Conservation (phyloP, 2,113 vertebrate species). For the Amia ocellicauda region DNA sequence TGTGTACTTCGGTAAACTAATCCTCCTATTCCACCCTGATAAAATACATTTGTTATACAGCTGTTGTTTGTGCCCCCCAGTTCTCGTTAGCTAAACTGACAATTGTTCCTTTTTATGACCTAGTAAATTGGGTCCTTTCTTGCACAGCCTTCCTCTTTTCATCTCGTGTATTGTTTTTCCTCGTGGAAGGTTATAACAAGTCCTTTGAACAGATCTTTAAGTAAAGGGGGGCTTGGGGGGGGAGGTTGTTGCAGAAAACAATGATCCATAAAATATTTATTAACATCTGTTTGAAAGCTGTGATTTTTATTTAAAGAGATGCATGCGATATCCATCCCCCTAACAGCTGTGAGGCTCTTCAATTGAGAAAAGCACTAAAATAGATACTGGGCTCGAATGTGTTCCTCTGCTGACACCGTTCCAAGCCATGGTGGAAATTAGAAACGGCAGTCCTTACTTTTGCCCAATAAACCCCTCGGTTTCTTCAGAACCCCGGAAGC, state of each 20-base stretch:
- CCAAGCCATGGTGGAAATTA: background rate
- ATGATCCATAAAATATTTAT: conserved; percentile 14
- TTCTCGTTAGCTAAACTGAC: background rate
- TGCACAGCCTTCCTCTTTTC: background rate
- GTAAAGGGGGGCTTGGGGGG: too few species aligned
- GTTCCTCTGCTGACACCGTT: background rate
- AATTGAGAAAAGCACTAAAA: conserved; percentile 15
- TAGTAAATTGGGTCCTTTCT: background rate
- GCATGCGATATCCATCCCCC: background rate
- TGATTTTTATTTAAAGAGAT: background rate
- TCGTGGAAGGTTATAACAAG: conserved; percentile 1
- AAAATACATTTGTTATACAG: too few species aligned
- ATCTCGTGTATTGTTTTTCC: background rate
- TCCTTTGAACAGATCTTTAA: conserved; percentile 11
- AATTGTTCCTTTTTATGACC: background rate
- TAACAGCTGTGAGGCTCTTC: conserved; percentile 1
- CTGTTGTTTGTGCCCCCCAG: too few species aligned
- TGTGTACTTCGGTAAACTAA: too few species aligned
- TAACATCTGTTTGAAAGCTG: conserved; percentile 21
- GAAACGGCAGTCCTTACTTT: background rate
- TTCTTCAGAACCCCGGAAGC: background rate
- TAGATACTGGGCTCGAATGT: background rate
- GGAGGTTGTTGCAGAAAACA: conserved; percentile 8
- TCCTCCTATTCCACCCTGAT: too few species aligned
- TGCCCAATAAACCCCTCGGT: background rate